phyloP scores from a whole-genome alignment of 2,888 invertebrate species.

The Trichopria drosophilae region DNA sequence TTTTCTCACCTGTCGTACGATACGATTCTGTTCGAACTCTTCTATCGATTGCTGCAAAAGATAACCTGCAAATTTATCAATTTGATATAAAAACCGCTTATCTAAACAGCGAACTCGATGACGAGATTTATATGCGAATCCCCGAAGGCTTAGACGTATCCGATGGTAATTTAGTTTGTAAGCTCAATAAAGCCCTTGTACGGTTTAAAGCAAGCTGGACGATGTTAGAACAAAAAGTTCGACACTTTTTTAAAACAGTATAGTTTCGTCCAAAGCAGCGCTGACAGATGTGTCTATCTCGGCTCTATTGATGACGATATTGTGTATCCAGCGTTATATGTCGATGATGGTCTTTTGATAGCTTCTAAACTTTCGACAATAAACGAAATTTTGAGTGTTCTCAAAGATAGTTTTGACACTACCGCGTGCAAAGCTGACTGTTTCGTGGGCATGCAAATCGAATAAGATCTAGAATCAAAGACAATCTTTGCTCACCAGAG shows the following conservation, averaged over 20 bases:
- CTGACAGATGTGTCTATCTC: constrained; percentile 25
- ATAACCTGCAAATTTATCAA: constrained; percentile 12
- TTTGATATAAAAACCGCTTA: constrained; percentile 24
- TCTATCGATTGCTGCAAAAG: constrained; percentile 10
- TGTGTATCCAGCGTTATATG: constrained; percentile 19
- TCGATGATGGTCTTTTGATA: constrained; percentile 21
- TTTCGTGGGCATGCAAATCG: constrained; percentile 15
- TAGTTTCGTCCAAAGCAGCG: constrained; percentile 14
- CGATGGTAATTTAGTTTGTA: constrained; percentile 1
- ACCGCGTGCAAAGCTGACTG: not conserved
- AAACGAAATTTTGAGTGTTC: constrained; percentile 4
- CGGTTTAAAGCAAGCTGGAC: constrained; percentile 29
- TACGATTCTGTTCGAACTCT: constrained; percentile 12
- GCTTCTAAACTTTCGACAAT: not conserved
- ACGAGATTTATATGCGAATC: constrained; percentile 10
- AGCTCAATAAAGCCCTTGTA: constrained; percentile 13
- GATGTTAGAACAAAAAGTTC: constrained; percentile 26
- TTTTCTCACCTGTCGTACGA: constrained; percentile 7
- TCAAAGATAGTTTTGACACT: constrained; percentile 11
- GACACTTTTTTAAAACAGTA: constrained; percentile 10
- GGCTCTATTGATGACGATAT: constrained; percentile 2
- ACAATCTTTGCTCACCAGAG: constrained; percentile 19
- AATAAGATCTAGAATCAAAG: not conserved
- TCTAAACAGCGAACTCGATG: no score
- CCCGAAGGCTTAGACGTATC: constrained; percentile 9